Base-by-base conservation (phyloP, 2,113 vertebrate species). In the Tursiops truncatus region DNA sequence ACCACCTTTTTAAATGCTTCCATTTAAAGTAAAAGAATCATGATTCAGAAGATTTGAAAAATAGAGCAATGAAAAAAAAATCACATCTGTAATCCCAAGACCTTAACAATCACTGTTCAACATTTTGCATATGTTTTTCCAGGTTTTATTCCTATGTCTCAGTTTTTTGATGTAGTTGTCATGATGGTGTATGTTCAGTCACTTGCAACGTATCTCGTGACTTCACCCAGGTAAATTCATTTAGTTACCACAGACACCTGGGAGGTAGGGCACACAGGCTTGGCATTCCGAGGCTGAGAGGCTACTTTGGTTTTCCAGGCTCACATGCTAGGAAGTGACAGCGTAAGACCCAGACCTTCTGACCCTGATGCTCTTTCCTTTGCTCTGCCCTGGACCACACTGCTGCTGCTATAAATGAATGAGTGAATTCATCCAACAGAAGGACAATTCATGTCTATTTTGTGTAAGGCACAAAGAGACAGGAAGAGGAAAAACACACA, bases 401-500 rank as follows among this genome's bases (percentile, higher is more conserved):
- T 87, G 95, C 23, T 56, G n/a, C 81, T 95, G 63, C 58, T 89
- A 18, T 70, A 67, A 73, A 70, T 60, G 85, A 86, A 95, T 85
- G 44, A 95, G 58, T 92, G 50, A 82, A 96, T 96, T 84, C 70
- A 91, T 56, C 80, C 70, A 92, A 97, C 96, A 96, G 92, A 89
- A 82, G 79, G 58, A 90, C 87, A 92, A 94, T 94, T 97, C 90
- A 96, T 77, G 58, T 50, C 68, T 23, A 56, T 70, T 93, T 92
- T 96, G 31, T 77, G 80, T 65, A 86, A 87, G 63, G 25, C 11
- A 8, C 8, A 17, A 94, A 68, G 63, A 87, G 41, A 63, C 38
- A 89, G 94, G 74, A 97, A 92, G 93, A 97, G 74, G 73, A 81
- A 96, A 88, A 89, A 84, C 33, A 93, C 90, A 70, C 1, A 92